Evolutionary conservation across 1,140 invertebrate species (phyloP), one percentile per base, ranked within the genome.

Genomic region (Drosophila leontia): DNA sequence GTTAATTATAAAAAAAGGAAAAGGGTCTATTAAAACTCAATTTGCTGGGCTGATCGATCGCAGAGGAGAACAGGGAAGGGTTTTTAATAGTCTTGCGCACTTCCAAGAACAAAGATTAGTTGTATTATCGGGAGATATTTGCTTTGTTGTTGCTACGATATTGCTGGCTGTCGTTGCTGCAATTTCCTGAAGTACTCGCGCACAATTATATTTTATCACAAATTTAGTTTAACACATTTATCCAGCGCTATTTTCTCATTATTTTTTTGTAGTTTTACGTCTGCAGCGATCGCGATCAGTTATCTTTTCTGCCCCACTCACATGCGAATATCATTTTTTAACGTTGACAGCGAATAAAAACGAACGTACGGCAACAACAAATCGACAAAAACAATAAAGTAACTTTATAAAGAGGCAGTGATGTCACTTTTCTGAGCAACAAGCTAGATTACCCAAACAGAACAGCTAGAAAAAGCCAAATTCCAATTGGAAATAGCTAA

Each of bases 131-230:
- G n/a, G 26, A 26, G 13, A 39, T 26, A 23, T 56, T 56, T 58
- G 59, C 19, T 55, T 15, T 23, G 17, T 42, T 56, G 9, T 63
- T 53, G n/a, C 47, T 58, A 41, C 55, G 19, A 23, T 35, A 37
- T 23, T 37, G 17, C 13, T 55, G 17, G 29, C 7, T 48, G 59
- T 53, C 61, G 48, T 71, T 60, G 61, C 34, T 53, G 47, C 35
- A 75, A 78, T 80, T 80, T 62, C 61, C 42, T 37, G 42, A 60
- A 44, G 37, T 17, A 48, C 65, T 77, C 57, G 71, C 70, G 77
- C 58, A 80, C 77, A 87, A 80, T 79, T 76, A 82, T n/a, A 78
- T 75, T 64, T 85, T 86, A 86, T 86, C 82, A 68, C 64, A 55
- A 60, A 80, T 53, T 42, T 71, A 76, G 41, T 26, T 12, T 39